These are phyloP conservation scores for Ridgeia piscesae DNA, from an alignment of 1,140 invertebrate species.

Conservation along the genomic window DNA sequence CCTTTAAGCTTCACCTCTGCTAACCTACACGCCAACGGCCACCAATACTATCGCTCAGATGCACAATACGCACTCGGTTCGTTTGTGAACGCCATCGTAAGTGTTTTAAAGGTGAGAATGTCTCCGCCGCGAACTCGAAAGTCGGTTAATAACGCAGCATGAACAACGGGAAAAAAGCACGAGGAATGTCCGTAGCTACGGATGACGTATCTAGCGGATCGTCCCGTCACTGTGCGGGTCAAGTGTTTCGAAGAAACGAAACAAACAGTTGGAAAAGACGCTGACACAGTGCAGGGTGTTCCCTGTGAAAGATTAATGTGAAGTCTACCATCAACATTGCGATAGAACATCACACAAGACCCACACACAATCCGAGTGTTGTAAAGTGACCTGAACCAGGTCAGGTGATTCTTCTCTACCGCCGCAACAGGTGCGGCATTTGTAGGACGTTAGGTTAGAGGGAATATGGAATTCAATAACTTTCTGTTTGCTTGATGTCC, in stretches of 20 bases:
- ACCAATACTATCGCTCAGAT: background rate
- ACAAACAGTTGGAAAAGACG: background rate
- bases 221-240: background rate
- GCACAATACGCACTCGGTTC: background rate
- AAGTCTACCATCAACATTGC: background rate
- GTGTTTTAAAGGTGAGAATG: background rate
- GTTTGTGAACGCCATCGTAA: background rate
- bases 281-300: background rate
- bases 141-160: background rate
- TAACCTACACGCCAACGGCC: background rate
- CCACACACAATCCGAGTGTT: background rate
- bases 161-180: background rate
- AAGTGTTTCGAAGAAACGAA: background rate
- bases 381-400: background rate
- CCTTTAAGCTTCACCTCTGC: background rate
- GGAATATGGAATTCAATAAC: too few species aligned
- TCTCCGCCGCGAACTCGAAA: background rate
- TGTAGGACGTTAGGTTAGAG: background rate
- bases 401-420: too few species aligned
- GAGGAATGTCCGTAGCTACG: background rate
- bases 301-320: background rate
- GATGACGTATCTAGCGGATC: background rate
- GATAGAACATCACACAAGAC: background rate
- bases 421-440: background rate
- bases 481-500: too few species aligned